These are phyloP conservation scores for Battus philenor DNA, from an alignment of 1,140 invertebrate genomes.

Conservation along the genomic window DNA sequence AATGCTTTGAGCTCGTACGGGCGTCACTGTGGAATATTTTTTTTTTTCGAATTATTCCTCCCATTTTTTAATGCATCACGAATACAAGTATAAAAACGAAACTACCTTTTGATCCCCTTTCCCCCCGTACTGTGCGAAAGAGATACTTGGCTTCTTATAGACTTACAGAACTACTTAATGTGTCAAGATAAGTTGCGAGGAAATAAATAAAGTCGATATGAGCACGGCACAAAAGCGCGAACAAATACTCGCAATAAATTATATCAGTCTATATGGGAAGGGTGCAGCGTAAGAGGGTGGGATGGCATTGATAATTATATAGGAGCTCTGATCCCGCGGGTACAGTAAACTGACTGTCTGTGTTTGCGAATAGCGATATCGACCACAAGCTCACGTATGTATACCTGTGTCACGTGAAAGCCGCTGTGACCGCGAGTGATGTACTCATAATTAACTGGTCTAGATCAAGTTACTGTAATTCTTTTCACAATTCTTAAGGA, in stretches of 20 bases:
- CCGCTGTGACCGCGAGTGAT: not conserved
- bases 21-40: conserved; percentile 7
- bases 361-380: conserved; percentile 15
- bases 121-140: not conserved
- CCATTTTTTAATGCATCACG: conserved; percentile 5
- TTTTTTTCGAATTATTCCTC: conserved; percentile 10
- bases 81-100: not conserved
- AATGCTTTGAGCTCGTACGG: conserved; percentile 14
- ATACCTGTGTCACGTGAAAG: not conserved
- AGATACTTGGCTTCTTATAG: conserved; percentile 16
- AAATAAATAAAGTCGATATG: conserved; percentile 17
- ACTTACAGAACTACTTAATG: conserved; percentile 16
- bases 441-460: no score
- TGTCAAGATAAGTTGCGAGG: conserved; percentile 17
- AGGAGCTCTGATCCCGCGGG: conserved; percentile 12
- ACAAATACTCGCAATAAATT: conserved; percentile 17
- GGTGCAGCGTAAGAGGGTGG: conserved; percentile 14
- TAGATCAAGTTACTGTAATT: no score
- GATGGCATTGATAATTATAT: conserved; percentile 16
- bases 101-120: not conserved
- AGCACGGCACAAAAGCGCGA: conserved; percentile 15
- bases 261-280: conserved; percentile 16
- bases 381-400: conserved; percentile 3
- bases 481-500: no score
- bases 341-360: conserved; percentile 16